Evolutionary conservation across 1,140 invertebrate species (phyloP), one percentile per base, ranked within the genome.

Genomic region (Uloborus diversus): DNA sequence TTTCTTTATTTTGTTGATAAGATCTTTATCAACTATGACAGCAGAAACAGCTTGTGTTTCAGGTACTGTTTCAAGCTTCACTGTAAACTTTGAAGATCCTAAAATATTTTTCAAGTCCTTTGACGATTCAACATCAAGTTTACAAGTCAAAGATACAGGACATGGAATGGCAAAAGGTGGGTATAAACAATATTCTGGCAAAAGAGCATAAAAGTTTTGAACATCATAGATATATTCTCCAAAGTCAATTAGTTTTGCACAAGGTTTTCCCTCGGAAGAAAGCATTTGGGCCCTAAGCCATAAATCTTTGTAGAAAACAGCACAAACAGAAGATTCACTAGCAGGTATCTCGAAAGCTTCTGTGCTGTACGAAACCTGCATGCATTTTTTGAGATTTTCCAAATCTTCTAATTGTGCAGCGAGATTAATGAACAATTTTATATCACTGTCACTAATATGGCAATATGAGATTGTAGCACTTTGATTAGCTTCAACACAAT

Each of bases 141-240:
- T n/a, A n/a, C n/a, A n/a, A n/a, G n/a, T n/a, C n/a, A n/a, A 53
- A 53, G 49, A 20, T 17, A 53, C 23, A 17, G 17, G 11, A 42
- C 73, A 78, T 13, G n/a, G 49, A 25, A 78, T 42, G 4, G 73
- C 61, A 66, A 35, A 78, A 42, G 73, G 61, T 4, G 73, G 73
- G 5, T 56, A 49, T 13, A 78, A 27, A 17, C 61, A 66, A 20
- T 78, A 62, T 57, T 65, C 61, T 20, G 73, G 62, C 37, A 66
- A 51, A 20, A 78, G 42, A 42, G 33, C 32, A 37, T 30, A 78
- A 0, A 66, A 30, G 28, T 47, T 56, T 33, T 49, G 20, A 33
- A 4, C 23, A 28, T 25, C 30, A 33, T 11, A 17, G 35, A 51
- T 33, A 2, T 37, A 33, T n/a, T 69, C 76, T 4, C 65, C 76